A percentile compares a stretch with the other conserved stretches of the same genome.
Evolutionary conservation across 2,797 vertebrate species (phyloP).

Genomic region (Clarias fuscus): DNA sequence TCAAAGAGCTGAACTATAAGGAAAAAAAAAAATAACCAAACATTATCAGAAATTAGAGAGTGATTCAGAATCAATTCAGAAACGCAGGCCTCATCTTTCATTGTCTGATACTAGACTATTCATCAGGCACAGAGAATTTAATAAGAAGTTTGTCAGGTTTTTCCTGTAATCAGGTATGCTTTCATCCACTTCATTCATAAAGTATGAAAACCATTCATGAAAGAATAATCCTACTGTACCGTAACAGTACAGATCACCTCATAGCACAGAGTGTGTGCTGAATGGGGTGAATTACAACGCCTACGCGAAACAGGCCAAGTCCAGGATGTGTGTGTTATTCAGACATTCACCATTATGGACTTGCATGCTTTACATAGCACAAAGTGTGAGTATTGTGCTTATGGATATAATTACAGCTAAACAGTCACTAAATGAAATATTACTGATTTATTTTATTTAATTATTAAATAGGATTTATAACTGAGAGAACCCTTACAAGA

Average conservation of each 20-base stretch:
- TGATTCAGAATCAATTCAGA: conserved; percentile 26
- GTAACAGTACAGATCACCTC: background rate
- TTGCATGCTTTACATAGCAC: background rate
- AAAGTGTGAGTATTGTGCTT: background rate
- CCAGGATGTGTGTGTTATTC: background rate
- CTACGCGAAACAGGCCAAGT: background rate
- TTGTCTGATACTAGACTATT: background rate
- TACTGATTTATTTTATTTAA: background rate
- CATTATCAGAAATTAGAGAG: conserved; percentile 39
- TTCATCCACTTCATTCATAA: background rate
- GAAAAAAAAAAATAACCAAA: conserved; percentile 25
- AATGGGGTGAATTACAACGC: background rate
- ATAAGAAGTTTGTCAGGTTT: conserved; percentile 2
- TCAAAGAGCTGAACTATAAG: conserved; percentile 90
- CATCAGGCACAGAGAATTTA: background rate
- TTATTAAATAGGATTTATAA: background rate
- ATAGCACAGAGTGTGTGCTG: background rate
- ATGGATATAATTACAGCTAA: background rate
- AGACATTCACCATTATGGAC: background rate
- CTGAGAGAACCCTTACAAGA: no score
- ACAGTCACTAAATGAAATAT: background rate
- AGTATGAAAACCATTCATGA: background rate
- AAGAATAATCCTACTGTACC: background rate
- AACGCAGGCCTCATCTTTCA: background rate
- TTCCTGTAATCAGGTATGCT: conserved; percentile 5